phyloP scores from a whole-genome alignment of 2,797 vertebrate genomes.

The Cheracebus regulus region DNA sequence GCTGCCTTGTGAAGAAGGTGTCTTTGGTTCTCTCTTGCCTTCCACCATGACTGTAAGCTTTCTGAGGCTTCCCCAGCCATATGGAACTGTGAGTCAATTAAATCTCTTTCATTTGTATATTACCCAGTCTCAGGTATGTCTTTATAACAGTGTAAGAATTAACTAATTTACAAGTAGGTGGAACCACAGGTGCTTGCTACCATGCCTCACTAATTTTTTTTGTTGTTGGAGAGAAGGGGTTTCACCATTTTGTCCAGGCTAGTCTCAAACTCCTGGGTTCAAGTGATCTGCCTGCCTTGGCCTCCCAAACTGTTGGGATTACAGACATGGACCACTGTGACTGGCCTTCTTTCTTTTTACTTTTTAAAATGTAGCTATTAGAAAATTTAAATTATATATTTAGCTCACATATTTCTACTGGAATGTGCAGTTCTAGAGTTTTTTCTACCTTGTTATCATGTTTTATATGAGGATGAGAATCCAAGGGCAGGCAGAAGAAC shows the following conservation, averaged over 20 bases:
- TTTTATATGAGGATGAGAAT: background rate
- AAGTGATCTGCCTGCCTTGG: background rate
- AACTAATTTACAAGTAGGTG: background rate
- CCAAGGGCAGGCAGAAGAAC: background rate
- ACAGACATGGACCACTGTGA: background rate
- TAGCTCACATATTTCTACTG: background rate
- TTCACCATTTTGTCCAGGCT: background rate
- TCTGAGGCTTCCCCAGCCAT: background rate
- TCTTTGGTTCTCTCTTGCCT: background rate
- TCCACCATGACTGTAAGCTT: background rate
- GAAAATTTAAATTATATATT: background rate
- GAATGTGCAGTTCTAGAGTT: background rate
- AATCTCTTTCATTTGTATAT: background rate
- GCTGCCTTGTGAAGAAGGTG: background rate
- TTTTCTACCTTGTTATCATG: slow-evolving; percentile 30
- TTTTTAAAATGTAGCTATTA: background rate
- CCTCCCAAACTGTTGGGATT: background rate
- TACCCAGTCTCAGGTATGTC: background rate
- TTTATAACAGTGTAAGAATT: background rate
- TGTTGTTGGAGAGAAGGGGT: background rate
- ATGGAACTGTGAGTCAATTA: background rate
- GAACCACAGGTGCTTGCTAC: background rate
- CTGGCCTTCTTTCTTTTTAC: background rate
- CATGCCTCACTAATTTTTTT: background rate
- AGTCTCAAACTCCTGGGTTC: background rate